These are phyloP conservation scores for Clusia tigrina DNA, from an alignment of 2,888 invertebrate species.

Conservation along the genomic window DNA sequence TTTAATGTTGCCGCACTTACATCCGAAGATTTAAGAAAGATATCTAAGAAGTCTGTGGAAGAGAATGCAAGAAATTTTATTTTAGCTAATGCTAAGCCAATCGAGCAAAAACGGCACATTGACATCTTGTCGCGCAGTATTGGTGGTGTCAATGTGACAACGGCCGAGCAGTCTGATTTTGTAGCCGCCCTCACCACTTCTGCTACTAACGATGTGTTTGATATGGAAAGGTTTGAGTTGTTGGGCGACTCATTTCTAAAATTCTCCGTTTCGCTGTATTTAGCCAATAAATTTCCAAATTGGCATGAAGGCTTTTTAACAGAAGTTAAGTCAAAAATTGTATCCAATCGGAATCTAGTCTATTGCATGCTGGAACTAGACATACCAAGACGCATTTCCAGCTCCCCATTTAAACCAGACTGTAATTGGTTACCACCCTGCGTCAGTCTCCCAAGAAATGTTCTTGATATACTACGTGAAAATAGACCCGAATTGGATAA, in stretches of 20 bases:
- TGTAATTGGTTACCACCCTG: conserved; percentile 85
- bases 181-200: conserved; percentile 73
- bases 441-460: conserved; percentile 69
- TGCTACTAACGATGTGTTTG: conserved; percentile 75
- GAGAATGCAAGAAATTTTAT: too few species aligned
- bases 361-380: conserved; percentile 69
- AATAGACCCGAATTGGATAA: conserved; percentile 36
- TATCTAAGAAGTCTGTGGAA: too few species aligned
- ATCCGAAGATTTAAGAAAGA: too few species aligned
- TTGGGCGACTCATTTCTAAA: conserved; percentile 88
- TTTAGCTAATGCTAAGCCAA: too few species aligned
- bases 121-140: conserved; percentile 45
- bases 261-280: conserved; percentile 73
- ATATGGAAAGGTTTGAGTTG: conserved; percentile 82
- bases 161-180: conserved; percentile 60
- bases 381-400: conserved; percentile 47
- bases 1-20: too few species aligned
- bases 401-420: conserved; percentile 71
- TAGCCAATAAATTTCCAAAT: conserved; percentile 71
- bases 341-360: conserved; percentile 86
- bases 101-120: conserved; percentile 34
- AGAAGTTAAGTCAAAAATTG: conserved; percentile 70
- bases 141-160: conserved; percentile 31
- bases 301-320: conserved; percentile 81
- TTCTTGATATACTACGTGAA: conserved; percentile 49